These are phyloP conservation scores for Hydrophis major DNA, from an alignment of 2,797 vertebrate species.

Conservation along the genomic window DNA sequence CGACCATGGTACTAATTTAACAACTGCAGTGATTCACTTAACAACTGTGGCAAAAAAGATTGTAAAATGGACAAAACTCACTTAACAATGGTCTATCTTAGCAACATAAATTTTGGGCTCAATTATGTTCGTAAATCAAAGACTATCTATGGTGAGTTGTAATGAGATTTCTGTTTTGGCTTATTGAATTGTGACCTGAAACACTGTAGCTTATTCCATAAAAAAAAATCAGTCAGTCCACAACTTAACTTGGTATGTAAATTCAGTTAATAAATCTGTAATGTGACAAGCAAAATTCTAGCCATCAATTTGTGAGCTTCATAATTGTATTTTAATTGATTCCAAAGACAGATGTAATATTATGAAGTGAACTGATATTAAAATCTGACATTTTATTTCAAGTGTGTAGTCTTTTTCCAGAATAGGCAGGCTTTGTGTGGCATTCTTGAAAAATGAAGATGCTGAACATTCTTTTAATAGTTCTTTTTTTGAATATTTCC, in stretches of 20 bases:
- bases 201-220: neutral
- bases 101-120: neutral
- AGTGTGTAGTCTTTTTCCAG: constrained; percentile 18
- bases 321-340: constrained; percentile 31
- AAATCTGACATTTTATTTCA: constrained; percentile 41
- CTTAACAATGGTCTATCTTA: neutral
- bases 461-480: constrained; percentile 67
- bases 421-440: constrained; percentile 45
- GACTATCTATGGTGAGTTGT: neutral
- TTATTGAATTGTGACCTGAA: neutral
- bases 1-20: neutral
- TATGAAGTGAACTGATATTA: constrained; percentile 51
- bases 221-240: neutral
- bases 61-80: neutral
- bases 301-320: neutral
- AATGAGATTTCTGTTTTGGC: neutral
- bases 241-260: neutral
- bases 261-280: neutral
- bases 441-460: constrained; percentile 65
- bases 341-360: constrained; percentile 6
- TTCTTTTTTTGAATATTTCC: constrained; percentile 68
- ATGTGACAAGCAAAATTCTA: neutral
- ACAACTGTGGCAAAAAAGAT: neutral
- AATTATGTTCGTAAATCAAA: neutral
- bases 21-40: neutral